Base-by-base conservation (phyloP, 2,888 invertebrate species). In the Prosopocoilus inquinatus region DNA sequence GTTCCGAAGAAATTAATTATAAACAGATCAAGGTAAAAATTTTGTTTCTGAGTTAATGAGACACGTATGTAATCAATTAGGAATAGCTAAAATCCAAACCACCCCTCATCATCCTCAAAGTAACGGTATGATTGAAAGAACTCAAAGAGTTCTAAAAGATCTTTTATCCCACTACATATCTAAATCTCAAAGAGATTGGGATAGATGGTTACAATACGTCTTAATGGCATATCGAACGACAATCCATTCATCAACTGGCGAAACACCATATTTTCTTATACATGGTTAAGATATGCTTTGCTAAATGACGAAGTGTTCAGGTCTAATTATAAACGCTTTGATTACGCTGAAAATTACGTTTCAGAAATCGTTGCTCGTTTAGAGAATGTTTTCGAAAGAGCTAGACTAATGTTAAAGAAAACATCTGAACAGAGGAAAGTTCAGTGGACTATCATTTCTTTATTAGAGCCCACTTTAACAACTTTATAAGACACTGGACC, bases 41-140 rank as follows among this genome's bases (percentile, higher is more conserved):
- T 70, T 71, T 47, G 32, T 62, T 7, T 64, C 66, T 1, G 47
- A 56, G 5, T n/a, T 71, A 12, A 61, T 71, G 9, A 35, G 58
- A 67, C 34, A 50, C 68, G 2, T 66, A 67, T 28, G 56, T 60
- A 47, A 34, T 61, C 9, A n/a, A n/a, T 47, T 71, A 11, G 50
- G 58, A 1, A 67, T 70, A 4, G 46, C 60, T 11, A 65, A 63
- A 47, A 28, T 68, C 4, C 59, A 63, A 38, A 70, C 68, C 1
- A 63, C 67, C 0, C 53, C 68, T 2, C 70, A 69, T 50, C 67
- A 67, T 28, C 69, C 73, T 4, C 55, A 60, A 11, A 50, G 64
- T 1, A 74, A 74, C 47, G 71, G 70, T 2, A 54, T 64, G 36
- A 54, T 72, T 0, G 72, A 73, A 50, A 35, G 71, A 36, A 57